phyloP scores from a whole-genome alignment of 2,888 invertebrate species.

The Orgyia antiqua region DNA sequence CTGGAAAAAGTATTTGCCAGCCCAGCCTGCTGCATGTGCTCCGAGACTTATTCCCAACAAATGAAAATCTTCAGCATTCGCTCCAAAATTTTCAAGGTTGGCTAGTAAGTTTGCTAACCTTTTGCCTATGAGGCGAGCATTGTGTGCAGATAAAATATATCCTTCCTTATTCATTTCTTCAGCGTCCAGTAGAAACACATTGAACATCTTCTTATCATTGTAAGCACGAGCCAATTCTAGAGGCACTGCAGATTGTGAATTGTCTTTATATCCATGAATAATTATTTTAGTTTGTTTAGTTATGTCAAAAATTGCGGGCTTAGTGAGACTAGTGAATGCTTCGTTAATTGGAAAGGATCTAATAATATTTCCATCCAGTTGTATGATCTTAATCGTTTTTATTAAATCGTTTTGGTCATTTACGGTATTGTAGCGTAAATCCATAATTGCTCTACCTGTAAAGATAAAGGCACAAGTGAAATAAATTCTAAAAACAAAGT shows the following conservation, averaged over 20 bases:
- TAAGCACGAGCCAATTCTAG: slow-evolving; percentile 61
- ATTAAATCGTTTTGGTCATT: slow-evolving; percentile 48
- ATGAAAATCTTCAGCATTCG: slow-evolving; percentile 70
- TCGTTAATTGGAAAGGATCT: slow-evolving; percentile 55
- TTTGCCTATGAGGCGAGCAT: slow-evolving; percentile 68
- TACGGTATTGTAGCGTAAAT: slow-evolving; percentile 50
- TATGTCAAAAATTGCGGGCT: slow-evolving; percentile 56
- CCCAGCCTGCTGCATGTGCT: slow-evolving; percentile 76
- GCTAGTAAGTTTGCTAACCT: slow-evolving; percentile 73
- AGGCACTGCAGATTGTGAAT: slow-evolving; percentile 61
- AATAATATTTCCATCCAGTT: slow-evolving; percentile 40
- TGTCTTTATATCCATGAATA: slow-evolving; percentile 69
- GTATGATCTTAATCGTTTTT: slow-evolving; percentile 61
- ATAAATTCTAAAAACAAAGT: slow-evolving; percentile 3
- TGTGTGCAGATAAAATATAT: slow-evolving; percentile 63
- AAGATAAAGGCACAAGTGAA: too few relatives aligned
- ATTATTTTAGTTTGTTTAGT: slow-evolving; percentile 67
- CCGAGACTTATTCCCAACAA: slow-evolving; percentile 79
- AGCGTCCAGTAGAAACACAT: slow-evolving; percentile 65
- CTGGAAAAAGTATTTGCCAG: slow-evolving; percentile 63
- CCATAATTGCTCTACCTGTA: slow-evolving; percentile 68
- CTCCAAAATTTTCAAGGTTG: slow-evolving; percentile 60
- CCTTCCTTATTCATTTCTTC: slow-evolving; percentile 63
- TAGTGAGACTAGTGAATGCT: slow-evolving; percentile 50
- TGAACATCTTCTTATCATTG: slow-evolving; percentile 64